Base-by-base conservation (phyloP, 1,140 invertebrate species). In the Diuraphis noxia region DNA sequence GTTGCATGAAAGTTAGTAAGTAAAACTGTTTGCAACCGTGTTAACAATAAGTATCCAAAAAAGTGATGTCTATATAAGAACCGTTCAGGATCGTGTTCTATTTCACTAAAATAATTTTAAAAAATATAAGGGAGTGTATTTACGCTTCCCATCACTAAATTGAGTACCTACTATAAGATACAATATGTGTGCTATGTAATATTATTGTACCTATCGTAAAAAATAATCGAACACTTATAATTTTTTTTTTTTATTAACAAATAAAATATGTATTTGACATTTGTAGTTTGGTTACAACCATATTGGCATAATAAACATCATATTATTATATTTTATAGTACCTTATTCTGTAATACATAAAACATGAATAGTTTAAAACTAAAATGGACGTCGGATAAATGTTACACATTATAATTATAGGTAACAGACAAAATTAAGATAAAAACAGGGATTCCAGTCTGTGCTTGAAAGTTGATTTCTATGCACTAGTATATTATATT, bases 381-480 rank as follows among this genome's bases (percentile, higher is more conserved):
- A 88, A 40, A 88, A 63, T 88, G 86, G 86, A 88, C 86, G 49
- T 88, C 38, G 34, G 38, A 49, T 36, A 30, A 88, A 88, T 63
- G 86, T 88, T 40, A 56, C 86, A 63, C 25, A n/a, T 49, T 49
- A 72, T 34, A 21, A 82, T 82, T 38, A 38, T 38, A 38, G n/a
- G 38, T 88, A 88, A 88, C 49, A n/a, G 23, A 63, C 34, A 52
- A 52, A 86, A 52, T 86, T 38, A 52, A 86, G 46, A 86, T 36
- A 36, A 86, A 86, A 86, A 86, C 46, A 52, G 85, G 85, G 85
- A 86, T 86, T 79, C 56, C 88, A 90, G 88, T 46, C 86, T 63
- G 52, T 88, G 86, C 86, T 88, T 63, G 52, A 88, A 43, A 90
- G 43, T 79, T 19, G 21, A 79, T 10, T 90, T 77, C 63, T 77